Evolutionary conservation across 2,113 vertebrate genomes (phyloP).

Genomic region (Perca schrenkii): DNA sequence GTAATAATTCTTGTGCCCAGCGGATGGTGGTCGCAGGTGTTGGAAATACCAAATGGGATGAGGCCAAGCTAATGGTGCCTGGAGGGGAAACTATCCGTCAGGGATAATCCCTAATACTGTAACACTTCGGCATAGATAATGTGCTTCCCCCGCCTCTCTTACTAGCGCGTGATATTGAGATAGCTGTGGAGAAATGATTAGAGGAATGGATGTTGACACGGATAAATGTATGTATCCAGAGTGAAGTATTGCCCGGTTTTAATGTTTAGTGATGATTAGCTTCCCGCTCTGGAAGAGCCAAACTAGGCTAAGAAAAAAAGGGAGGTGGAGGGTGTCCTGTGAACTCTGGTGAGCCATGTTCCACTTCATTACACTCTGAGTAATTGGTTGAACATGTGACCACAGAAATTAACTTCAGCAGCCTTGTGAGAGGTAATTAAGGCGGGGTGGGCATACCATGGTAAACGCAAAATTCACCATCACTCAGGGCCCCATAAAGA

Average conservation of each 20-base stretch:
- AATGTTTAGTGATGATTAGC: slow-evolving; percentile 66
- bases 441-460: slow-evolving; percentile 2
- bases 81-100: slow-evolving; percentile 83
- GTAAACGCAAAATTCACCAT: neutral
- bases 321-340: slow-evolving; percentile 36
- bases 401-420: slow-evolving; percentile 70
- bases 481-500: slow-evolving; percentile 6
- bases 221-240: slow-evolving; percentile 64
- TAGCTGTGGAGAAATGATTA: slow-evolving; percentile 71
- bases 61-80: slow-evolving; percentile 85
- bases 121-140: slow-evolving; percentile 80
- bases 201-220: slow-evolving; percentile 64
- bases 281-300: slow-evolving; percentile 47
- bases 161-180: slow-evolving; percentile 74
- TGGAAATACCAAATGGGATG: slow-evolving; percentile 84
- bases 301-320: slow-evolving; percentile 48
- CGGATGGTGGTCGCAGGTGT: slow-evolving; percentile 83
- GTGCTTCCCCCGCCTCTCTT: slow-evolving; percentile 51
- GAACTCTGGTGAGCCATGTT: slow-evolving; percentile 70
- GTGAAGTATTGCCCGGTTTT: slow-evolving; percentile 54
- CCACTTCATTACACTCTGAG: slow-evolving; percentile 75
- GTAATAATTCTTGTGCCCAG: slow-evolving; percentile 82
- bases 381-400: slow-evolving; percentile 76
- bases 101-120: slow-evolving; percentile 83
- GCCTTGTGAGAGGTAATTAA: slow-evolving; percentile 75